phyloP scores from a whole-genome alignment of 1,140 invertebrate species.

The Diorhabda carinulata region DNA sequence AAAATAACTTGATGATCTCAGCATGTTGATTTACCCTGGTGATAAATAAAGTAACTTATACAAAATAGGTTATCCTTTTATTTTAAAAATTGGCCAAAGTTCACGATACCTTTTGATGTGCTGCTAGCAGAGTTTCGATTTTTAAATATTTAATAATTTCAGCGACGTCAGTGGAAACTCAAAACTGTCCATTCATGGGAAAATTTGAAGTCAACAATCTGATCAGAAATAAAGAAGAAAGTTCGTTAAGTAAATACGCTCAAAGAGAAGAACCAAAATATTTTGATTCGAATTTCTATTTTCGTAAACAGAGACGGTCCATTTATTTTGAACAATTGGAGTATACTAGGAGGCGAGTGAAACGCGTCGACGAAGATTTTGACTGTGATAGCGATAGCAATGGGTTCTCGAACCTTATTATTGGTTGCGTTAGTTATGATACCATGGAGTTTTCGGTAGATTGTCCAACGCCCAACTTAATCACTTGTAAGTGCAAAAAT shows the following conservation, averaged over 20 bases:
- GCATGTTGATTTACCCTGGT: no score
- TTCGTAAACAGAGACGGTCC: constrained; percentile 25
- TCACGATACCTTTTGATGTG: no score
- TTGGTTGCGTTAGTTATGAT: constrained; percentile 66
- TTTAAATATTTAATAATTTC: constrained; percentile 31
- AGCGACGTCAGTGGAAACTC: constrained; percentile 62
- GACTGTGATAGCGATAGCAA: constrained; percentile 45
- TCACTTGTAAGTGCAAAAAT: constrained; percentile 42
- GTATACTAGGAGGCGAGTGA: constrained; percentile 29
- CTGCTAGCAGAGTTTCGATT: no score
- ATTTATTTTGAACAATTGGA: constrained; percentile 13
- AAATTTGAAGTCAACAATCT: constrained; percentile 63
- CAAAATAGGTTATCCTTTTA: no score
- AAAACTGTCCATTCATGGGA: constrained; percentile 65
- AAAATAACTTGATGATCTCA: no score
- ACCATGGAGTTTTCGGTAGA: constrained; percentile 67
- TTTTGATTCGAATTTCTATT: constrained; percentile 44
- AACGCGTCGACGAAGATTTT: constrained; percentile 44
- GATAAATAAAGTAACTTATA: no score
- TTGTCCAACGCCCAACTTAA: constrained; percentile 58
- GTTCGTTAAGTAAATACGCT: constrained; percentile 25
- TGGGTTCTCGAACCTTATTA: constrained; percentile 58
- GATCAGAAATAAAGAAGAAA: constrained; percentile 45
- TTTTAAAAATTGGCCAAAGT: no score
- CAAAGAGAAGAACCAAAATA: constrained; percentile 22